These are phyloP conservation scores for Tetragnatha versicolor DNA, from an alignment of 1,140 invertebrate species.

Conservation along the genomic window DNA sequence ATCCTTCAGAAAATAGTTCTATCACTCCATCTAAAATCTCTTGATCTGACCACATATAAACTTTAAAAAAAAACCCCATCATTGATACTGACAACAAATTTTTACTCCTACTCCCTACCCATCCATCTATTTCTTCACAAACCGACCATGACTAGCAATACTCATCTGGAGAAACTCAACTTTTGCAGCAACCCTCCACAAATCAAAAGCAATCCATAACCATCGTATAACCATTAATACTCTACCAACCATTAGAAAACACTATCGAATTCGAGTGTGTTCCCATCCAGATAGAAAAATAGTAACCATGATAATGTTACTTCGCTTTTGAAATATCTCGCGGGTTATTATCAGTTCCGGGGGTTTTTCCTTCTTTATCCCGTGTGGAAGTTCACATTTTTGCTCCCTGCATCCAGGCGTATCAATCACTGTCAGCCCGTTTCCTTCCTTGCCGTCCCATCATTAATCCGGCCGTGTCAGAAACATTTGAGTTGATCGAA, in stretches of 20 bases:
- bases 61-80: too few relatives aligned
- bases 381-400: conserved; percentile 21
- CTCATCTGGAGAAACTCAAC: too few relatives aligned
- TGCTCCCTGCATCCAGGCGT: conserved; percentile 36
- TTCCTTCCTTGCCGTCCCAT: conserved; percentile 8
- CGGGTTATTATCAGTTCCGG: conserved; percentile 23
- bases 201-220: background rate
- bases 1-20: too few relatives aligned
- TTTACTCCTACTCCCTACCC: too few relatives aligned
- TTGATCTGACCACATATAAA: too few relatives aligned
- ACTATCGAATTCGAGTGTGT: conserved; percentile 22
- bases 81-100: too few relatives aligned
- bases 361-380: conserved; percentile 5
- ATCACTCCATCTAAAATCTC: too few relatives aligned
- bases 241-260: conserved; percentile 13
- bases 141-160: too few relatives aligned
- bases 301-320: conserved; percentile 24
- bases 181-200: background rate
- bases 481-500: conserved; percentile 51
- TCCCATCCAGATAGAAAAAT: conserved; percentile 11
- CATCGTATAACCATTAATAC: background rate
- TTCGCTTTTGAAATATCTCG: conserved; percentile 31
- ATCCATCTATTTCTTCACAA: too few relatives aligned
- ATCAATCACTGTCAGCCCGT: conserved; percentile 42
- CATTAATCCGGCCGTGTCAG: conserved; percentile 34